phyloP scores from a whole-genome alignment of 2,888 invertebrate genomes.

The Cerastis rubricosa region DNA sequence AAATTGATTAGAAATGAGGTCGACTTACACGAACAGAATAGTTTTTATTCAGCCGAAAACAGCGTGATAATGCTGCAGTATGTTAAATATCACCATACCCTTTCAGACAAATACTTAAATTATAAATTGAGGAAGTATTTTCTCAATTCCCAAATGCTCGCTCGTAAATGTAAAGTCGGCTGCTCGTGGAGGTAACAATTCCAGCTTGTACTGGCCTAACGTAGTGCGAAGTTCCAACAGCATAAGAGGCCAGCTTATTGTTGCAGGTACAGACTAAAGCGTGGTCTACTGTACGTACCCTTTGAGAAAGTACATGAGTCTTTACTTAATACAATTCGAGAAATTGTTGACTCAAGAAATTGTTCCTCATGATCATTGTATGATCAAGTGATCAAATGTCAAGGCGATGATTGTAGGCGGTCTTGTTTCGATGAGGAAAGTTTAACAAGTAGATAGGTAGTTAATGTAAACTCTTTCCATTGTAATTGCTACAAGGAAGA shows the following conservation, averaged over 20 bases:
- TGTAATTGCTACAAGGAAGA: not conserved
- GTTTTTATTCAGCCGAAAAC: no score
- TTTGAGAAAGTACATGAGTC: constrained; percentile 1
- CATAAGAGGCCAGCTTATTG: not conserved
- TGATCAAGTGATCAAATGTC: constrained; percentile 46
- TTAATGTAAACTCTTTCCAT: not conserved
- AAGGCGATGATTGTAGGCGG: constrained; percentile 32
- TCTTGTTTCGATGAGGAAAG: constrained; percentile 16
- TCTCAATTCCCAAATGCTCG: constrained; percentile 4
- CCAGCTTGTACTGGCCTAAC: not conserved
- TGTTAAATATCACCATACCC: constrained; percentile 27
- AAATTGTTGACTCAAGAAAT: constrained; percentile 31
- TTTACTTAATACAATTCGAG: constrained; percentile 24
- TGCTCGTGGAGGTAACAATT: not conserved
- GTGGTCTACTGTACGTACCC: not conserved
- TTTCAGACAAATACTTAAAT: constrained; percentile 28
- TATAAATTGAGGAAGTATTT: constrained; percentile 43
- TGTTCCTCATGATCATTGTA: no score
- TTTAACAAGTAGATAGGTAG: not conserved
- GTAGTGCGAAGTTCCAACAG: not conserved
- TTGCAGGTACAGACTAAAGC: not conserved
- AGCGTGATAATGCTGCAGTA: no score
- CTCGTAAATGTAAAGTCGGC: constrained; percentile 8
- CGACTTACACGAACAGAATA: no score
- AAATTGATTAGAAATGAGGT: no score